phyloP scores from a whole-genome alignment of 2,888 invertebrate species.

The Pseudococcus viburni region DNA sequence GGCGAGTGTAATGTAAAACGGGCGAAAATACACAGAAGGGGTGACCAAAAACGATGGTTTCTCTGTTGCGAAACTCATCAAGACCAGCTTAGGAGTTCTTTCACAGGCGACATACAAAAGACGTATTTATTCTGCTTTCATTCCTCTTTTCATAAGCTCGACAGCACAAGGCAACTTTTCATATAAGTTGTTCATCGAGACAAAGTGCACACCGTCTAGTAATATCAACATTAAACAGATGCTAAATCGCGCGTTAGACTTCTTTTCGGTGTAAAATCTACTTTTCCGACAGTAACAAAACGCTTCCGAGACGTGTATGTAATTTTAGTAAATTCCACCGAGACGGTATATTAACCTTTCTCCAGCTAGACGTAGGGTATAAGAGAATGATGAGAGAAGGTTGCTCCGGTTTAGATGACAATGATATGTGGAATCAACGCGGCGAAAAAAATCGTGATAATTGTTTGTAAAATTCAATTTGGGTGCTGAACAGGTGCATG shows the following conservation, averaged over 20 bases:
- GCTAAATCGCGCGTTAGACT: slow-evolving; percentile 44
- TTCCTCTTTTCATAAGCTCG: slow-evolving; percentile 48
- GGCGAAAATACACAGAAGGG: slow-evolving; percentile 16
- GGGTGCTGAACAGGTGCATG: too few species aligned
- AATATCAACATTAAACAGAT: slow-evolving; percentile 49
- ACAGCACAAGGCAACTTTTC: slow-evolving; percentile 15
- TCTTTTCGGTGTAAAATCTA: slow-evolving; percentile 17
- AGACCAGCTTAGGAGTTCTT: slow-evolving; percentile 60
- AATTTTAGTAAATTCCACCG: not conserved
- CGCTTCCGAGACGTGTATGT: not conserved
- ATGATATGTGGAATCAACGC: not conserved
- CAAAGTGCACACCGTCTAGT: slow-evolving; percentile 23
- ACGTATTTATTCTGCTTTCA: slow-evolving; percentile 55
- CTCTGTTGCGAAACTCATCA: slow-evolving; percentile 59
- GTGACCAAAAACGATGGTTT: slow-evolving; percentile 37
- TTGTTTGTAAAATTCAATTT: too few species aligned
- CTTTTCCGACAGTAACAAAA: slow-evolving; percentile 31
- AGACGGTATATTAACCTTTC: slow-evolving; percentile 3
- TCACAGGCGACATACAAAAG: slow-evolving; percentile 49
- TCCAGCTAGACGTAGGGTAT: not conserved
- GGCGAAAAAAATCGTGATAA: too few species aligned
- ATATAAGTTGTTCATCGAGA: slow-evolving; percentile 26
- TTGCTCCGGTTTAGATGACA: not conserved
- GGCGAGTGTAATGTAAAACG: slow-evolving; percentile 18
- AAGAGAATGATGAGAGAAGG: not conserved